These are phyloP conservation scores for Acrossocheilus wenchowensis DNA, from an alignment of 2,797 vertebrate genomes.

Conservation along the genomic window DNA sequence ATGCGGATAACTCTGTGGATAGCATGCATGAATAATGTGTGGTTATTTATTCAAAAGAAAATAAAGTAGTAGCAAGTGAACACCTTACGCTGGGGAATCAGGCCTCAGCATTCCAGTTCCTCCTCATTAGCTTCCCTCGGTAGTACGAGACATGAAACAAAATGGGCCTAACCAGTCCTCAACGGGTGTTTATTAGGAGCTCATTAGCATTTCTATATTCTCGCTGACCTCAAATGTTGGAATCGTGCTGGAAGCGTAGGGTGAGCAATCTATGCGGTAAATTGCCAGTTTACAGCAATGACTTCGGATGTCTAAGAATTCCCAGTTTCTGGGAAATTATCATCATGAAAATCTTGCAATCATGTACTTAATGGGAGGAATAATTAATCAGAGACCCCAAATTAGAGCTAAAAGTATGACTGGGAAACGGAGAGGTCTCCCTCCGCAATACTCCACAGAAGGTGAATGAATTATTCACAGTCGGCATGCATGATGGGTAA, in stretches of 20 bases:
- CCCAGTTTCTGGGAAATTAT: constrained; percentile 32
- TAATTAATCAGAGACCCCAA: constrained; percentile 48
- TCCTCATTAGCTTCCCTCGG: constrained; percentile 25
- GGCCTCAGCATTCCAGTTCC: constrained; percentile 2
- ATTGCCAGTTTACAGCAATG: background rate
- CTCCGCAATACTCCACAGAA: constrained; percentile 36
- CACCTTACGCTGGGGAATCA: background rate
- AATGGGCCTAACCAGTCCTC: constrained; percentile 18
- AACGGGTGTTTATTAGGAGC: constrained; percentile 22
- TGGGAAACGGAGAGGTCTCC: constrained; percentile 23
- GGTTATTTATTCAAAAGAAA: constrained; percentile 31
- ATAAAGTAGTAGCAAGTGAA: constrained; percentile 35
- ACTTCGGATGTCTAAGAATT: constrained; percentile 22
- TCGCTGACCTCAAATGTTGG: background rate
- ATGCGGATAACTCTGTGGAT: background rate
- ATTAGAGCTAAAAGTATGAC: constrained; percentile 38
- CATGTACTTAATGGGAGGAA: constrained; percentile 31
- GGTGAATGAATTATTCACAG: constrained; percentile 48
- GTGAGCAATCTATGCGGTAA: background rate
- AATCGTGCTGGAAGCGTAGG: background rate
- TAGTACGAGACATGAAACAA: constrained; percentile 19
- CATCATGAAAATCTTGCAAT: constrained; percentile 25
- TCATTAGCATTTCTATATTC: constrained; percentile 36
- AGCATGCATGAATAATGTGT: constrained; percentile 13
- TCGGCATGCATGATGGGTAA: constrained; percentile 39